Evolutionary conservation across 2,797 vertebrate genomes (phyloP).

Genomic region (Graptemys geographica): DNA sequence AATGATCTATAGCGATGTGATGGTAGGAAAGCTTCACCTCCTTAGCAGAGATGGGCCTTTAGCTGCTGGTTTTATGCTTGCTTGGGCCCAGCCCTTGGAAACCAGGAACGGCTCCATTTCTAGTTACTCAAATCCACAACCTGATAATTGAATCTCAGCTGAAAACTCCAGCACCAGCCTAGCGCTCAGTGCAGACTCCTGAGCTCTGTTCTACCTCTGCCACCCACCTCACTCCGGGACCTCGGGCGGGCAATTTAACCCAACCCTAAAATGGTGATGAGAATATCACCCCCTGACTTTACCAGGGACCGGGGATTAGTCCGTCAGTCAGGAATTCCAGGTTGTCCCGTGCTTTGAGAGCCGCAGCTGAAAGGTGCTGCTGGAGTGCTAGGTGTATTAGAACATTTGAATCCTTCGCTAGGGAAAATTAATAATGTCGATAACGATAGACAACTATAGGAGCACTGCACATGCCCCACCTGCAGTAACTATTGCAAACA

Average conservation of each 20-base stretch:
- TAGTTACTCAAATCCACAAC: neutral
- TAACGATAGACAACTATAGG: too few species aligned
- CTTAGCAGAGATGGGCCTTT: rapidly evolving
- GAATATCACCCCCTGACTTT: neutral
- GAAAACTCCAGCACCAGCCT: too few species aligned
- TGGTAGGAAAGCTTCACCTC: neutral
- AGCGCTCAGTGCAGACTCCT: too few species aligned
- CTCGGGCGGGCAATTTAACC: neutral
- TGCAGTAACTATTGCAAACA: too few species aligned
- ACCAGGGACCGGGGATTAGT: neutral
- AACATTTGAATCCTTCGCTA: too few species aligned
- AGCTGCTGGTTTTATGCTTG: neutral
- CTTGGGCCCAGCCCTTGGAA: too few species aligned
- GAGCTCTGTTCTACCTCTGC: neutral
- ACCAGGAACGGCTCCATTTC: neutral
- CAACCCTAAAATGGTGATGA: neutral
- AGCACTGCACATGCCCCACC: too few species aligned
- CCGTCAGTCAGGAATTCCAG: neutral
- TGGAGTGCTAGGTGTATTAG: neutral
- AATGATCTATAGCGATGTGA: rapidly evolving
- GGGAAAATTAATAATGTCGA: too few species aligned
- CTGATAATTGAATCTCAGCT: neutral
- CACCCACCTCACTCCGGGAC: neutral
- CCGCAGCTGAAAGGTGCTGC: neutral
- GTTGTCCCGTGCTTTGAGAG: neutral